These are phyloP conservation scores for Nyctibius bracteatus DNA, from an alignment of 2,113 vertebrate species.

Conservation along the genomic window DNA sequence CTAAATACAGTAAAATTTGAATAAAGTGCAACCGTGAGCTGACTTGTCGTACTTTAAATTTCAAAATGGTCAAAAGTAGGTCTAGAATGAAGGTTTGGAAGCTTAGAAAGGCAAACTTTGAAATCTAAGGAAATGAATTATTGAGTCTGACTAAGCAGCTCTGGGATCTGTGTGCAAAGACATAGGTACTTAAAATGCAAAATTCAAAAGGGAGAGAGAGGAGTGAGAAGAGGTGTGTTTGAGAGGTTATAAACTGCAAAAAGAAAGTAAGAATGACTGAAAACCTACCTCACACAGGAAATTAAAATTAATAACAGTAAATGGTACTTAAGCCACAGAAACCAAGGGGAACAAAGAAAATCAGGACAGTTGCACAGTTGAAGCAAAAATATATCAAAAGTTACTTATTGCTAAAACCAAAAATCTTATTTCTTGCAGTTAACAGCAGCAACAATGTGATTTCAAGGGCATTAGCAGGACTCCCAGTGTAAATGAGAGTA, in stretches of 20 bases:
- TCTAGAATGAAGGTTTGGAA: neutral
- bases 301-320: neutral
- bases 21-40: neutral
- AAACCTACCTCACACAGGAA: neutral
- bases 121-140: conserved; percentile 47
- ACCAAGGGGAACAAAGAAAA: neutral
- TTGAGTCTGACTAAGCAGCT: conserved; percentile 34
- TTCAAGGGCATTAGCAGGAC: neutral
- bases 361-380: neutral
- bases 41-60: neutral
- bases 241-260: neutral
- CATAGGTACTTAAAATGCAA: conserved; percentile 31
- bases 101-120: conserved; percentile 19
- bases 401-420: neutral
- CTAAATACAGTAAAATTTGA: neutral
- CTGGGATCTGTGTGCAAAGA: neutral
- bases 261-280: neutral
- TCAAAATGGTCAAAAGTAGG: conserved; percentile 21
- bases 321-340: neutral
- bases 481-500: neutral
- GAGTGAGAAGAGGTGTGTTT: neutral
- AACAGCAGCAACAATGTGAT: neutral
- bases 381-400: neutral
- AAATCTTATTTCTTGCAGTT: neutral
- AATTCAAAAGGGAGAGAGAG: conserved; percentile 8